phyloP scores from a whole-genome alignment of 1,140 invertebrate genomes.

The Drosophila prosaltans region DNA sequence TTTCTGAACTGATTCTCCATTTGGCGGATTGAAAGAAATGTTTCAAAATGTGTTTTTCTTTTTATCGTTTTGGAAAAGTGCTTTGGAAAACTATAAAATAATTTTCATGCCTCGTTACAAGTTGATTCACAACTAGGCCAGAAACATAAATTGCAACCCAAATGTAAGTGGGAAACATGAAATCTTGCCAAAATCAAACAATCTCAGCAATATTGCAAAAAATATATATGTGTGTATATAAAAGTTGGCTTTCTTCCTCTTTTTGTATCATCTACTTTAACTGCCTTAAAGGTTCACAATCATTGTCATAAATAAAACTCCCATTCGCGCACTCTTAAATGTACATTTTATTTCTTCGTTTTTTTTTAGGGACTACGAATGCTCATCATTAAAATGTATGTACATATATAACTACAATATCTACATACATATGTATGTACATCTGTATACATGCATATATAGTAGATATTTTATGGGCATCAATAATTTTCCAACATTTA shows the following conservation, averaged over 20 bases:
- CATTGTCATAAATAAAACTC: constrained; percentile 8
- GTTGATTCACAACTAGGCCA: too few species aligned
- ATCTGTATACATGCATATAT: background rate
- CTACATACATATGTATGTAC: constrained; percentile 18
- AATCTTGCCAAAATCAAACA: background rate
- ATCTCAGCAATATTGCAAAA: too few species aligned
- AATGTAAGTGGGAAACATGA: too few species aligned
- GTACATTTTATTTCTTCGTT: background rate
- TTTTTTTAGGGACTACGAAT: background rate
- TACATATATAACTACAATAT: constrained; percentile 1
- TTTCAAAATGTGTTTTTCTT: too few species aligned
- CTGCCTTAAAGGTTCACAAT: background rate
- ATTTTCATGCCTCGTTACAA: too few species aligned
- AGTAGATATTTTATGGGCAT: constrained; percentile 12
- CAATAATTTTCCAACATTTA: constrained; percentile 17
- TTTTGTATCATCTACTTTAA: background rate
- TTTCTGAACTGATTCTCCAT: too few species aligned
- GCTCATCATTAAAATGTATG: constrained; percentile 12
- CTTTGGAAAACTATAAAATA: too few species aligned
- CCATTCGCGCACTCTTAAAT: constrained; percentile 1
- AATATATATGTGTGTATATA: background rate
- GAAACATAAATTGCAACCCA: too few species aligned
- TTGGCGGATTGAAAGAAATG: too few species aligned
- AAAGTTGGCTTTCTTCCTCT: background rate
- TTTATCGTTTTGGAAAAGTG: too few species aligned